Base-by-base conservation (phyloP, 2,113 vertebrate species). In the Heptranchias perlo region DNA sequence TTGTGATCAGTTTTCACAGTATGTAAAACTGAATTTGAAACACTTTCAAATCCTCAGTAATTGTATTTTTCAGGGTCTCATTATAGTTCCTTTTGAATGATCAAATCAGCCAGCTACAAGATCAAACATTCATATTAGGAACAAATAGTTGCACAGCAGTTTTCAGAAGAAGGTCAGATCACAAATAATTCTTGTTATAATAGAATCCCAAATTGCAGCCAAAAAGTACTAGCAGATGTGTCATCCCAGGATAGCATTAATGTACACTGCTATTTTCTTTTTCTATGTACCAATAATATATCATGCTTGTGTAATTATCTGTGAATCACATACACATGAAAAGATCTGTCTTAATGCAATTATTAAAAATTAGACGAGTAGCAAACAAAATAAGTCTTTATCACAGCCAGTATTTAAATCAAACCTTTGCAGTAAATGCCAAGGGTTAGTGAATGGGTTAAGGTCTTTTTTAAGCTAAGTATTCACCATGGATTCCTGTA, bases 51-150 rank as follows among this genome's bases (percentile, higher is more conserved):
- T 93, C 35, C 89, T 18, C 44, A 28, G 25, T 69, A 52, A 49
- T 73, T 95, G 47, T 95, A 67, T 95, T 95, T 91, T 95, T 95
- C 64, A 52, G 64, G 25, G 94, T 95, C 65, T 95, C 47, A 95
- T 95, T 95, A 95, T 95, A 73, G 65, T 67, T 52, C 25, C 47
- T 95, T 44, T 73, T 95, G 25, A 69, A 35, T 73, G 65, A 95
- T 73, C 62, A 49, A 95, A 95, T 95, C 64, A 95, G 39, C 44
- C 64, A 62, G 62, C 93, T 28, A 69, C 44, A 69, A 69, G 64
- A 95, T 95, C 94, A 95, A 95, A 52, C 65, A 52, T 67, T 95
- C 94, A 69, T 95, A 95, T 95, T 52, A 95, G 65, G 94, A 95
- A 73, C 94, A 73, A 95, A 95, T 95, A 95, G 94, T 95, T 95